Percentiles rank a stretch among this genome's conserved stretches.
Conservation (phyloP, 2,888 invertebrate genomes). For the Perizoma affinitatum region DNA sequence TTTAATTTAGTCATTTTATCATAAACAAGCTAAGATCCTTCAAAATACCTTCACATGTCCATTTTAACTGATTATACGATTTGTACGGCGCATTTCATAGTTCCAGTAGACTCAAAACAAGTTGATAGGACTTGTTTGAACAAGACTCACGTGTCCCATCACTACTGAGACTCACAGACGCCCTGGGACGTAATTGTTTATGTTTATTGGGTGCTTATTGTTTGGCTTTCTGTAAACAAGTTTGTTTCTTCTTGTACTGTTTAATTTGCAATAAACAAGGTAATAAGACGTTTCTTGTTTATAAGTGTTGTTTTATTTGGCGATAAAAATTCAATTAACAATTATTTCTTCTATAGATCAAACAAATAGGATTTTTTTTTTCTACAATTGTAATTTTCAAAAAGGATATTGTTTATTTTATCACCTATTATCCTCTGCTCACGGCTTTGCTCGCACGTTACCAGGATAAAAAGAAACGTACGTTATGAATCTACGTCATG, state of each 20-base stretch:
- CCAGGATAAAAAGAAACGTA: no score
- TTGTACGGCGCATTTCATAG: no score
- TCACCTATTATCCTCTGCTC: no score
- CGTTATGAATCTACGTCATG: no score
- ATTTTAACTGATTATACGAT: no score
- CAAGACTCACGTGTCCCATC: conserved; percentile 31
- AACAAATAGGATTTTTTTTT: neutral
- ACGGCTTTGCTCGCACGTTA: no score
- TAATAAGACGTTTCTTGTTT: conserved; percentile 49
- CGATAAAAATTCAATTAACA: conserved; percentile 32
- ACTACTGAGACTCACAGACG: conserved; percentile 60
- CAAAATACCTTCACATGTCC: no score
- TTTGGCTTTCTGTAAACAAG: conserved; percentile 65
- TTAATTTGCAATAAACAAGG: conserved; percentile 57
- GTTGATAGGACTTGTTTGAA: neutral
- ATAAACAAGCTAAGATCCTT: no score
- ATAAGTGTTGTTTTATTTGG: conserved; percentile 39
- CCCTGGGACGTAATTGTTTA: conserved; percentile 65
- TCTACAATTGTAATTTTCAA: no score
- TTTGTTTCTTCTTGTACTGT: conserved; percentile 57
- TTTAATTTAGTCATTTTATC: no score
- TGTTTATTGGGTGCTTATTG: conserved; percentile 75
- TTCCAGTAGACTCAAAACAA: no score
- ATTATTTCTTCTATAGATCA: conserved; percentile 8
- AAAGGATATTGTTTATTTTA: no score